Conservation (phyloP, 2,797 vertebrate genomes). For the Lepilemur septentrionalis region DNA sequence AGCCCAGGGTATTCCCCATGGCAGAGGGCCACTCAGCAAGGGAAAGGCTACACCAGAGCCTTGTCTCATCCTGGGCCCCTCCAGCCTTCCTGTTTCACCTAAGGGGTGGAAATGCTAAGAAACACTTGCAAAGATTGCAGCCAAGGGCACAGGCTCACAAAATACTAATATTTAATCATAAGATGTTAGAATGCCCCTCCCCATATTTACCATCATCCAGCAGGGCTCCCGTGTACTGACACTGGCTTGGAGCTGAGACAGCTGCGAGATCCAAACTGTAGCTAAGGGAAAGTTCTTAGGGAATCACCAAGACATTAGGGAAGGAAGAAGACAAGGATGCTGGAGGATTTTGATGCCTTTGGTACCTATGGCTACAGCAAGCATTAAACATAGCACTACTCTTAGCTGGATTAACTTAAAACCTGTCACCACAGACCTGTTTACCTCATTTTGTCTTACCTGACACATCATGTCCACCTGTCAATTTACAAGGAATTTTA, state of each 20-base stretch:
- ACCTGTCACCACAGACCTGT: no score
- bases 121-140: neutral
- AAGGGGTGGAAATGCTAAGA: neutral
- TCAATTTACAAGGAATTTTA: neutral
- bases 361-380: no score
- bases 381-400: no score
- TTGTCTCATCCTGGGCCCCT: no score
- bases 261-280: neutral
- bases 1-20: no score
- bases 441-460: neutral
- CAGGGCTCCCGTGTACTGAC: rapidly evolving
- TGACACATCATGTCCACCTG: neutral
- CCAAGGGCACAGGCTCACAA: neutral
- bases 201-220: neutral
- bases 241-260: no score
- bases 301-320: no score
- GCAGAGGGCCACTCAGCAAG: neutral
- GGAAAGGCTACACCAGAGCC: neutral
- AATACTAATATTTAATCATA: no score
- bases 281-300: no score
- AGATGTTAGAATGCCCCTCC: neutral
- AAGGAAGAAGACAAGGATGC: neutral
- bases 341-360: neutral
- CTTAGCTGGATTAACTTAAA: neutral
- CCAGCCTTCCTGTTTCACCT: neutral